Base-by-base conservation (phyloP, 2,113 vertebrate genomes). In the Cercopithecus mona region DNA sequence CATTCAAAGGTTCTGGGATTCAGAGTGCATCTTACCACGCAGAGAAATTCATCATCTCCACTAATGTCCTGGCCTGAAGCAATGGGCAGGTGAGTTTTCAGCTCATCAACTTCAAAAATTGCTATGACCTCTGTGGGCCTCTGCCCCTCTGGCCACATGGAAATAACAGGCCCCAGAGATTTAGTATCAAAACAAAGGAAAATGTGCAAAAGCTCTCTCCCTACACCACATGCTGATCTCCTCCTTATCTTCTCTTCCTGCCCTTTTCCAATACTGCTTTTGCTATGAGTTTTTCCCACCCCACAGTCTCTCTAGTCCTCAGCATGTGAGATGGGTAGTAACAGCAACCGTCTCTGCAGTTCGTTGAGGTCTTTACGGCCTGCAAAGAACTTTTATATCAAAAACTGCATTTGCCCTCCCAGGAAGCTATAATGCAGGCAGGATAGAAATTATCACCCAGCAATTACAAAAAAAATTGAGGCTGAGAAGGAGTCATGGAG, bases 101-200 rank as follows among this genome's bases (percentile, higher is more conserved):
- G 95, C 70, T 97, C 91, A 96, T 96, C 85, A 86, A 4, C 57
- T 96, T 95, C 93, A 95, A 82, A 97, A 91, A 93, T 94, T 97
- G 94, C 96, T 66, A 5, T 72, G 84, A 95, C 93, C 94, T 96
- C 76, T 82, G 88, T 82, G 45, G 70, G 35, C 35, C 52, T 95
- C 55, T 93, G 76, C 40, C 30, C 20, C 20, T 88, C 78, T 95
- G 83, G 91, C 88, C 81, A 85, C 66, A 32, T 20, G 52, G 85
- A 96, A 95, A 90, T 88, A 88, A 93, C 64, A 85, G 94, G 81
- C 78, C 81, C 70, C 72, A 40, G 70, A 95, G 57, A 94, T 86
- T 92, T 91, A 93, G 83, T 87, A 75, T 87, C 89, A 83, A 96
- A 96, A 97, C 97, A 97, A 96, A 95, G 91, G 86, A 90, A 98